These are phyloP conservation scores for Tenthredo scrophulariae DNA, from an alignment of 2,888 invertebrate species.

Conservation along the genomic window DNA sequence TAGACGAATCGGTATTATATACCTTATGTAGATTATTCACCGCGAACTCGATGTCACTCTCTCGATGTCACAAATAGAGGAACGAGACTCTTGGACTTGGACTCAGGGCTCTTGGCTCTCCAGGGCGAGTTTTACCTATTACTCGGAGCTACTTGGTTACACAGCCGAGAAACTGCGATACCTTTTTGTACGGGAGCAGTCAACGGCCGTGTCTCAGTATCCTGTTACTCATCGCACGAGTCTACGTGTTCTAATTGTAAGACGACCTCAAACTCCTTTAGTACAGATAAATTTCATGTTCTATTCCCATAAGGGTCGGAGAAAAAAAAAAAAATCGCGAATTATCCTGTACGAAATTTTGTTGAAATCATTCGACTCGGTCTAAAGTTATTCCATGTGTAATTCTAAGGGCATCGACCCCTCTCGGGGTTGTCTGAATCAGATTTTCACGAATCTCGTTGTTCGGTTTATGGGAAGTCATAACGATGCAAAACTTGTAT, in stretches of 20 bases:
- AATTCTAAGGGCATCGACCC: constrained; percentile 10
- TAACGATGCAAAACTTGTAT: constrained; percentile 15
- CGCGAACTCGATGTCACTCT: constrained; percentile 19
- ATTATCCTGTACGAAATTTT: not conserved
- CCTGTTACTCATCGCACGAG: constrained; percentile 36
- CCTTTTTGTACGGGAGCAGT: constrained; percentile 41
- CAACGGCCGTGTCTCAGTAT: constrained; percentile 46
- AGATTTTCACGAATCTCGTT: not conserved
- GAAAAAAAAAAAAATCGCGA: too few relatives aligned
- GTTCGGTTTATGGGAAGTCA: constrained; percentile 28
- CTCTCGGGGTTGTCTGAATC: constrained; percentile 5
- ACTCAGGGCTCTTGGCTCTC: not conserved
- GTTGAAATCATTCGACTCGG: not conserved
- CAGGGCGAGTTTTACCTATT: constrained; percentile 6
- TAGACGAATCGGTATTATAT: not conserved
- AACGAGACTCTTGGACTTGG: constrained; percentile 3
- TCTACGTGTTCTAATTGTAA: constrained; percentile 11
- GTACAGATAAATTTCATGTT: not conserved
- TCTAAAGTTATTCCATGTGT: not conserved
- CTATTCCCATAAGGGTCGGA: too few relatives aligned
- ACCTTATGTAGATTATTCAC: not conserved
- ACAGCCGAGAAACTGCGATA: constrained; percentile 43
- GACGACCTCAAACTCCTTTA: not conserved
- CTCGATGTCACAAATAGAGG: constrained; percentile 34
- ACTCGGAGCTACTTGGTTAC: constrained; percentile 40